Evolutionary conservation across 2,797 vertebrate species (phyloP), one percentile per base, ranked within the genome.

Genomic region (Crypturellus tataupa): DNA sequence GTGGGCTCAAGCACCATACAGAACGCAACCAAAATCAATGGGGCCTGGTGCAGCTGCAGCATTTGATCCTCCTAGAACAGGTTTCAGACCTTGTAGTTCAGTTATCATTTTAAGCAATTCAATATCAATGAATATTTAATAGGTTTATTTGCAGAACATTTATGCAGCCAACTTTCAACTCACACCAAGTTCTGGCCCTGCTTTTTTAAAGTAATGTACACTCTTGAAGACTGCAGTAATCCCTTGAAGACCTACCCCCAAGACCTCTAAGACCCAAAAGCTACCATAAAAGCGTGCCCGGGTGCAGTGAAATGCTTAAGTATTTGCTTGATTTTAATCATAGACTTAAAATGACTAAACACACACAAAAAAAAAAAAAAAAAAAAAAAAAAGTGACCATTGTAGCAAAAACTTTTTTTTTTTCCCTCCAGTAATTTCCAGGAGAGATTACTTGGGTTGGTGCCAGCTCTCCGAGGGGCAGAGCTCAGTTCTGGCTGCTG

Each of bases 401-500:
- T 2, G 1, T 6, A 17, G 44, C 4, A 21, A 55, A 42, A 40
- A 15, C 15, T 47, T 47, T 47, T 21, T 20, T 46, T 46, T 46
- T 20, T 46, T 16, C 19, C 20, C 20, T 39, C 27, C 60, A 59
- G 35, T 68, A 49, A 49, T 44, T 55, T 75, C 39, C 59, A n/a
- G 39, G 39, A n/a, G 11, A 27, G 35, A 35, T 35, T 11, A 5
- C 29, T 64, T 23, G n/a, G 37, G 16, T 75, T 9, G 31, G 47
- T 33, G 31, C 7, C 9, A 8, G 9, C 12, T 35, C 3, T 1
- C 18, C 7, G 37, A n/a, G 39, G 47, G 47, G 21, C 47, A 49
- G 47, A 49, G 47, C 47, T 21, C 0, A 0, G 27, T 14, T 44
- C n/a, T 40, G 67, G 29, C 16, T 11, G n/a, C 25, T 20, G 0